These are phyloP conservation scores for Dromius quadrimaculatus DNA, from an alignment of 2,888 invertebrate species.

Conservation along the genomic window DNA sequence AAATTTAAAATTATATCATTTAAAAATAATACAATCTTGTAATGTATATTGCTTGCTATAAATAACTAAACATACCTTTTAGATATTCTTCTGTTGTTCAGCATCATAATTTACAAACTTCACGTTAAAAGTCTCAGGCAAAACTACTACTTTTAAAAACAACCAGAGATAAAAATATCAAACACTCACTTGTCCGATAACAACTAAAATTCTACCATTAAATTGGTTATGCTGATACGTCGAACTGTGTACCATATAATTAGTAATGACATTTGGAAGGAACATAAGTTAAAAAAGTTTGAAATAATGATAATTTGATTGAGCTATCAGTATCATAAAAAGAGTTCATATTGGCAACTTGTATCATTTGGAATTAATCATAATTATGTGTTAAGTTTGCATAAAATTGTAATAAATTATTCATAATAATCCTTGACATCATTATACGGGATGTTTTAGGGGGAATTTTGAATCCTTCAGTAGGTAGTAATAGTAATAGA, in stretches of 20 bases:
- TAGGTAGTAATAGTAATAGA: too few species aligned
- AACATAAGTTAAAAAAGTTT: neutral
- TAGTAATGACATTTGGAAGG: neutral
- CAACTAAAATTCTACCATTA: slow-evolving; percentile 18
- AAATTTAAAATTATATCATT: neutral
- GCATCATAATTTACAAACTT: slow-evolving; percentile 6
- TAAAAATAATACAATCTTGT: too few species aligned
- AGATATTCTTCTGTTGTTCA: slow-evolving; percentile 12
- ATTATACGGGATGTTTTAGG: too few species aligned
- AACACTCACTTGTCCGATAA: slow-evolving; percentile 12
- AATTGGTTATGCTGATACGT: slow-evolving; percentile 13
- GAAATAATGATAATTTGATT: too few species aligned
- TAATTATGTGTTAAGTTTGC: too few species aligned
- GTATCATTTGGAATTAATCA: too few species aligned
- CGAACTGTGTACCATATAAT: slow-evolving; percentile 4
- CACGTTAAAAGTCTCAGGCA: slow-evolving; percentile 15
- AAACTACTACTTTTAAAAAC: slow-evolving; percentile 11
- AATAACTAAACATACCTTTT: slow-evolving; percentile 19
- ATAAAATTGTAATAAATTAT: too few species aligned
- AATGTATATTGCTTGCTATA: neutral
- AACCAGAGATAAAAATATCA: slow-evolving; percentile 25
- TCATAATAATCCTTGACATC: too few species aligned
- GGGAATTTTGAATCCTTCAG: too few species aligned
- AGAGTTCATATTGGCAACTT: too few species aligned
- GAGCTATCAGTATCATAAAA: too few species aligned